Evolutionary conservation across 2,113 vertebrate species (phyloP).

Genomic region (Ciconia stormi): DNA sequence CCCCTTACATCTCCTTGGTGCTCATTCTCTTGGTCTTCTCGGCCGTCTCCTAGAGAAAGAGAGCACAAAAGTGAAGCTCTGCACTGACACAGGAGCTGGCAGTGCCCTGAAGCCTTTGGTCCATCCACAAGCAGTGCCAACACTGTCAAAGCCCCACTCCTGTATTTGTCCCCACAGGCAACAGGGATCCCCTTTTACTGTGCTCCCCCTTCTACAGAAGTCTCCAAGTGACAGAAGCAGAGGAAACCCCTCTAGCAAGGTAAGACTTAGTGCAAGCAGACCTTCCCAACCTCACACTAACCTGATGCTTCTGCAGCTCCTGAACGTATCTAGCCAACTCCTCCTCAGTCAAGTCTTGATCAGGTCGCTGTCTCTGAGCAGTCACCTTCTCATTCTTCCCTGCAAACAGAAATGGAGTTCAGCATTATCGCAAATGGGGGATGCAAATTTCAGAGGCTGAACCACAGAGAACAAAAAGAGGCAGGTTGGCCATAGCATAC

Average conservation of each 20-base stretch:
- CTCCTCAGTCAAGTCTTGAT: slow-evolving; percentile 87
- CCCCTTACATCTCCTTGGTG: slow-evolving; percentile 90
- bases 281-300: slow-evolving; percentile 24
- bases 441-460: neutral
- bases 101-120: neutral
- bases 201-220: neutral
- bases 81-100: neutral
- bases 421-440: neutral
- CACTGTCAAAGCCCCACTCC: neutral
- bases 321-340: slow-evolving; percentile 89
- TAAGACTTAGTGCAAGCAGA: neutral
- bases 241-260: neutral
- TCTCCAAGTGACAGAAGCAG: neutral
- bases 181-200: neutral
- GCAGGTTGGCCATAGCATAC: neutral
- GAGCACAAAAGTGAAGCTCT: slow-evolving; percentile 17
- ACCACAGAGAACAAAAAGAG: neutral
- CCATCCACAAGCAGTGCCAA: neutral
- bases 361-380: slow-evolving; percentile 63
- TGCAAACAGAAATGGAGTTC: slow-evolving; percentile 53
- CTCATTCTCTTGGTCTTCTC: slow-evolving; percentile 88
- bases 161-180: neutral
- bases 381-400: slow-evolving; percentile 79
- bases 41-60: slow-evolving; percentile 84
- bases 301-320: slow-evolving; percentile 97